phyloP scores from a whole-genome alignment of 2,797 vertebrate genomes.

The Vireo griseus region DNA sequence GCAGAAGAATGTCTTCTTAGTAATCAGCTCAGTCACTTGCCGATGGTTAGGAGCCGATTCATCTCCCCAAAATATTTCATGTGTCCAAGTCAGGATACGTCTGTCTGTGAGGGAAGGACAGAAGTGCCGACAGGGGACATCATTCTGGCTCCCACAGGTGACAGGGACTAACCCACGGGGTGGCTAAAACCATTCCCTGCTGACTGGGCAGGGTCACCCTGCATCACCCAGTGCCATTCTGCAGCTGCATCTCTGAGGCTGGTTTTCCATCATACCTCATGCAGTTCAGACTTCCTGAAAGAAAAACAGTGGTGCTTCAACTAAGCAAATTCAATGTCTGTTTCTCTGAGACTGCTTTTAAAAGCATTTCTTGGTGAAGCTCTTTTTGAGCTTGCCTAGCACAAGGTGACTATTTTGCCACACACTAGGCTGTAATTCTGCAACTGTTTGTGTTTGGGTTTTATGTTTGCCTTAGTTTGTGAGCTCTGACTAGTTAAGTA shows the following conservation, averaged over 20 bases:
- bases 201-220: not conserved
- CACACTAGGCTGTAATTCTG: not conserved
- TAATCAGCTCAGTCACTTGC: not conserved
- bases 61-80: not conserved
- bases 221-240: fast-evolving
- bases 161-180: not conserved
- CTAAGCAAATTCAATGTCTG: not conserved
- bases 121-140: fast-evolving
- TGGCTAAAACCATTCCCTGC: not conserved
- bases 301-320: not conserved
- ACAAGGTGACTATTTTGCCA: not conserved
- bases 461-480: slow-evolving; percentile 15
- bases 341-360: not conserved
- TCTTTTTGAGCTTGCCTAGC: not conserved
- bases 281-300: not conserved
- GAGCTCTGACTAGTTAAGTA: not conserved
- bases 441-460: not conserved
- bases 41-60: not conserved
- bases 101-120: not conserved
- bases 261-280: not conserved
- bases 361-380: not conserved
- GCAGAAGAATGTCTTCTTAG: not conserved
- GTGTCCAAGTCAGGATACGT: not conserved
- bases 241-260: not conserved
- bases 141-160: fast-evolving